Conservation (phyloP, 2,888 invertebrate species). For the Drosophila subquinaria region DNA sequence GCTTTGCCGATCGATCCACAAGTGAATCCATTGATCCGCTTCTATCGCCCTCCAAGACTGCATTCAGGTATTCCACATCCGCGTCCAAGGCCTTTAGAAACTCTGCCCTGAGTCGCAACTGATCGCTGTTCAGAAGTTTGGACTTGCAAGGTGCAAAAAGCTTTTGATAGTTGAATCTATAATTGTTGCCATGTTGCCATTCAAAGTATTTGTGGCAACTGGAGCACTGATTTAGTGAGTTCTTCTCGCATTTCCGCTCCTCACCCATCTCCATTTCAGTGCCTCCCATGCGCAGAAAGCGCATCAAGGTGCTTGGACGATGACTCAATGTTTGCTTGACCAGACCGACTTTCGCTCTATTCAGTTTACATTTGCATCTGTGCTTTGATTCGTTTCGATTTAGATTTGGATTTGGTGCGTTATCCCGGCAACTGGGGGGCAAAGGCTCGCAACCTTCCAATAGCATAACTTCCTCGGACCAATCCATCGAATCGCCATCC, state of each 20-base stretch:
- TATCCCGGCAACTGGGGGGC: conserved; percentile 3
- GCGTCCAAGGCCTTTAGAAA: conserved; percentile 56
- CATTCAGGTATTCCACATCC: conserved; percentile 50
- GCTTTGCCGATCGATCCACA: conserved; percentile 47
- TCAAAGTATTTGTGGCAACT: conserved; percentile 31
- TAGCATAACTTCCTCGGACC: not conserved
- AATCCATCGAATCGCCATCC: not conserved
- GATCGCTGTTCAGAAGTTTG: conserved; percentile 10
- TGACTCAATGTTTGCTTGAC: not conserved
- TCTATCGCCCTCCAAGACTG: conserved; percentile 27
- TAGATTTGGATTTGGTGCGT: not conserved
- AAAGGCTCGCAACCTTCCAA: not conserved
- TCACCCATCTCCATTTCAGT: not conserved
- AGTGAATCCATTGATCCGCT: conserved; percentile 25
- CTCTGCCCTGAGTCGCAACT: conserved; percentile 34
- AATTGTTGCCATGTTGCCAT: not conserved
- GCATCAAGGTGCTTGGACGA: conserved; percentile 42
- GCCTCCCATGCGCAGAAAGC: conserved; percentile 22
- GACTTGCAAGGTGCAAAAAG: conserved; percentile 33
- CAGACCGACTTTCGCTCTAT: not conserved
- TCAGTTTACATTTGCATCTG: not conserved
- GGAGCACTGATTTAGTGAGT: conserved; percentile 2
- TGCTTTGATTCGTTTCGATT: not conserved
- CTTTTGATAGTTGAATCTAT: conserved; percentile 53
- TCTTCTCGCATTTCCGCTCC: too few species aligned